Conservation (phyloP, 2,888 invertebrate species). For the Watsonalla binaria region DNA sequence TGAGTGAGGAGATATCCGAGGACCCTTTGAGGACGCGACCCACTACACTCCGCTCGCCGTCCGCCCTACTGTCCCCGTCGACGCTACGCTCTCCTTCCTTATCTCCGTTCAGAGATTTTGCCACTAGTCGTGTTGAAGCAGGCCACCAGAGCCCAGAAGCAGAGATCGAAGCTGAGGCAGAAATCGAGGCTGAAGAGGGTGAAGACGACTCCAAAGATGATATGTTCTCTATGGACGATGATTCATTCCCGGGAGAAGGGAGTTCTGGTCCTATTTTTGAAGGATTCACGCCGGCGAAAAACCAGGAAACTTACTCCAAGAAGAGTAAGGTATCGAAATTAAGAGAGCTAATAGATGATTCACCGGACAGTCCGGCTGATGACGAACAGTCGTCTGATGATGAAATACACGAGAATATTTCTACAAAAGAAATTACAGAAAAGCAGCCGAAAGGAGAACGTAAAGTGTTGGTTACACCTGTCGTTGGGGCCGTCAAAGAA, state of each 20-base stretch:
- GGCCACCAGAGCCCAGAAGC: neutral
- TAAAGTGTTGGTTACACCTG: slow-evolving; percentile 22
- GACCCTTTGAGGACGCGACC: slow-evolving; percentile 52
- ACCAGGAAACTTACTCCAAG: slow-evolving; percentile 76
- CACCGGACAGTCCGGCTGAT: slow-evolving; percentile 70
- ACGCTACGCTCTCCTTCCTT: slow-evolving; percentile 59
- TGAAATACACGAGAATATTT: slow-evolving; percentile 46
- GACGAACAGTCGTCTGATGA: slow-evolving; percentile 77
- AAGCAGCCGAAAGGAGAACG: slow-evolving; percentile 17
- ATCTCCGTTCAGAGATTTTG: slow-evolving; percentile 67
- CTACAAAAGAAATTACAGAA: slow-evolving; percentile 39
- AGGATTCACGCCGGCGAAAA: slow-evolving; percentile 78
- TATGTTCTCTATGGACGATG: slow-evolving; percentile 79
- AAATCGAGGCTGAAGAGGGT: slow-evolving; percentile 23
- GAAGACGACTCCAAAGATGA: slow-evolving; percentile 81
- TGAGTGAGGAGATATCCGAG: slow-evolving; percentile 79
- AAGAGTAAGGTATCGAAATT: slow-evolving; percentile 71
- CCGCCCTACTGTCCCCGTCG: slow-evolving; percentile 11
- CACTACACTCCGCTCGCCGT: slow-evolving; percentile 57
- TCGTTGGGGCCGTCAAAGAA: slow-evolving; percentile 28
- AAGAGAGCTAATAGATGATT: slow-evolving; percentile 68
- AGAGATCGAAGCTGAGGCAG: neutral
- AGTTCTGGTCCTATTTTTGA: slow-evolving; percentile 73
- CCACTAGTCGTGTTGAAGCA: slow-evolving; percentile 53
- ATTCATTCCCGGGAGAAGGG: slow-evolving; percentile 78